Evolutionary conservation across 2,888 invertebrate species (phyloP), one percentile per base, ranked within the genome.

Genomic region (Malthinus flaveolus): DNA sequence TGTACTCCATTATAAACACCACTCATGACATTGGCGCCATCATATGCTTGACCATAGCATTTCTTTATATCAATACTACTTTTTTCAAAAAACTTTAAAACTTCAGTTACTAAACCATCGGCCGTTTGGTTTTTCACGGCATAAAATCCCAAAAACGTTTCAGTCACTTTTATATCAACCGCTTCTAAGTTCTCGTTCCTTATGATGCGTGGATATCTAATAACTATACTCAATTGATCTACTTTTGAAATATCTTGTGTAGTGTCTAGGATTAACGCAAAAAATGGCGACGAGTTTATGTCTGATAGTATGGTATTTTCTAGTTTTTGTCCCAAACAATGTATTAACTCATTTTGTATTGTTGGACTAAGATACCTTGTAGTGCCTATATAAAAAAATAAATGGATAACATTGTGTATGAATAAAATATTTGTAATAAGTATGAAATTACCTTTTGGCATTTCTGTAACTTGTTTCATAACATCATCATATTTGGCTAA

Each of bases 201-300:
- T 10, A 33, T 49, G 51, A 59, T 61, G 35, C 13, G n/a, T 56
- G 57, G 63, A 67, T 67, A 71, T 55, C 63, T 67, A 54, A 71
- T 61, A 48, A 72, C 64, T 62, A 67, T 68, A 61, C 71, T 71
- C 59, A 73, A 61, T 55, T 71, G 69, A 64, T 72, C 69, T 59
- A 68, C 65, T 54, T 73, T 72, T 36, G 68, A 64, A 65, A 69
- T 70, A 56, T 33, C 33, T 8, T 33, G 33, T 8, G 33, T 33
- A 8, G 33, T 33, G 8, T 33, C 33, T 8, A 33, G 6, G 33
- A 33, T 33, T 6, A 33, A 7, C 7, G 33, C 8, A 8, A 33
- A 33, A 33, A 33, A 33, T 7, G 33, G 33, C 8, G 33, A 33
- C 33, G 33, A 6, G 7, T 8, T 33, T 7, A 33, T 33, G 6